Evolutionary conservation across 2,888 invertebrate species (phyloP), one percentile per base, ranked within the genome.

Genomic region (Himalopsyche kuldschensis): DNA sequence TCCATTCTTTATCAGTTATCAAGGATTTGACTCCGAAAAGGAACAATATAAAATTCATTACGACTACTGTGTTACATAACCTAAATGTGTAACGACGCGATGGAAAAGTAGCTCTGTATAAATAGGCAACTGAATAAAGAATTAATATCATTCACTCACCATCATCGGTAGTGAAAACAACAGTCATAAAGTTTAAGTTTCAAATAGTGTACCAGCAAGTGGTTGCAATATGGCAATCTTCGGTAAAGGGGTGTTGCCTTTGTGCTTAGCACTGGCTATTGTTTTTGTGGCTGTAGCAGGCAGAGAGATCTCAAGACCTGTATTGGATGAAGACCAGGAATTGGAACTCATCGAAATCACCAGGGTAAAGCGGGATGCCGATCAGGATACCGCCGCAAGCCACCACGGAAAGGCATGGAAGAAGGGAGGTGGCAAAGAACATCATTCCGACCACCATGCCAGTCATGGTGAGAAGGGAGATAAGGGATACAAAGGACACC

Each of bases 401-500:
- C 90, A 89, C 5, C 91, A 91, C 80, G 83, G 83, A 30, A 89
- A 90, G 75, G 92, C 93, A 76, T 91, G 90, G 88, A 92, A 93
- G 87, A 93, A 93, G 87, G 95, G 95, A 11, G 94, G 94, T 0
- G 94, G 94, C 0, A 93, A 93, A 85, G 94, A 95, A 86, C 93
- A 94, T 85, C 93, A 95, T 86, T 92, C 93, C 0, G 93, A 94
- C 85, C 94, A 95, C 87, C 92, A 94, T 87, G 90, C 93, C 83
- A 92, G 93, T 46, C 93, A 95, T 85, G 95, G 95, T 0, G 94
- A 94, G 85, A 94, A 95, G 87, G 95, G 94, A 0, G 94, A 95
- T 86, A 95, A 95, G 86, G 94, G 94, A 0, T 95, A 95, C 90
- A 94, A 95, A 87, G 93, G 93, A 15, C 92, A 94, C 85, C 95